A percentile compares a stretch with the other conserved stretches of the same genome.
Conservation (phyloP, 1,140 invertebrate genomes). For the Parapsyche elsis region DNA sequence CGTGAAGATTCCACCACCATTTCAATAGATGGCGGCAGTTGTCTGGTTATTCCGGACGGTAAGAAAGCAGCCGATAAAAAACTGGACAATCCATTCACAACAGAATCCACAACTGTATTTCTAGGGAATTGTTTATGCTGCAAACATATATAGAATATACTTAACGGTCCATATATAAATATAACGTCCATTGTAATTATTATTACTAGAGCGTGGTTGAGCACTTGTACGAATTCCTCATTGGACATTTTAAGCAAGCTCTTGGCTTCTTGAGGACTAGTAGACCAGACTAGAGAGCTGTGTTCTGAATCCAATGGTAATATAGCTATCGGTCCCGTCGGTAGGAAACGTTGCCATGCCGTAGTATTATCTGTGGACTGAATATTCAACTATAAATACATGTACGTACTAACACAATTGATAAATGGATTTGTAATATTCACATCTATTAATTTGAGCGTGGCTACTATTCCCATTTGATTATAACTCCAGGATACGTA, state of each 20-base stretch:
- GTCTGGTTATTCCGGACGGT: slow-evolving; percentile 62
- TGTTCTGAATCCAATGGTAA: slow-evolving; percentile 82
- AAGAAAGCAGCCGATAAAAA: slow-evolving; percentile 58
- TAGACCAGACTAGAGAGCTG: slow-evolving; percentile 94
- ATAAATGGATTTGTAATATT: slow-evolving; percentile 28
- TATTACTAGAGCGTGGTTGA: slow-evolving; percentile 87
- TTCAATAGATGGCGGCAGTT: slow-evolving; percentile 83
- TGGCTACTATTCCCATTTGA: slow-evolving; percentile 92
- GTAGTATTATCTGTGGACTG: slow-evolving; percentile 80
- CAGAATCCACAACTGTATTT: slow-evolving; percentile 68
- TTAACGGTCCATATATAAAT: slow-evolving; percentile 51
- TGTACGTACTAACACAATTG: slow-evolving; percentile 35
- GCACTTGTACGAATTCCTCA: slow-evolving; percentile 87
- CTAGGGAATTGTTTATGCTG: slow-evolving; percentile 78
- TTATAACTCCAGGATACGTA: slow-evolving; percentile 87
- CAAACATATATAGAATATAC: slow-evolving; percentile 46
- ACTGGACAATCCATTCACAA: slow-evolving; percentile 68
- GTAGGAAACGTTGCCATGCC: slow-evolving; percentile 96
- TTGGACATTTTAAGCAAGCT: slow-evolving; percentile 75
- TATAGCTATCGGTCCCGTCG: slow-evolving; percentile 90
- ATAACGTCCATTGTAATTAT: neutral
- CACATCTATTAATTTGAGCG: slow-evolving; percentile 82
- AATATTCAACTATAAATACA: slow-evolving; percentile 11
- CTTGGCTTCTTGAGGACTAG: slow-evolving; percentile 79
- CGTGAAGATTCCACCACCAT: slow-evolving; percentile 74